Evolutionary conservation across 2,888 invertebrate species (phyloP), one percentile per base, ranked within the genome.

Genomic region (Gnatocerus cornutus): DNA sequence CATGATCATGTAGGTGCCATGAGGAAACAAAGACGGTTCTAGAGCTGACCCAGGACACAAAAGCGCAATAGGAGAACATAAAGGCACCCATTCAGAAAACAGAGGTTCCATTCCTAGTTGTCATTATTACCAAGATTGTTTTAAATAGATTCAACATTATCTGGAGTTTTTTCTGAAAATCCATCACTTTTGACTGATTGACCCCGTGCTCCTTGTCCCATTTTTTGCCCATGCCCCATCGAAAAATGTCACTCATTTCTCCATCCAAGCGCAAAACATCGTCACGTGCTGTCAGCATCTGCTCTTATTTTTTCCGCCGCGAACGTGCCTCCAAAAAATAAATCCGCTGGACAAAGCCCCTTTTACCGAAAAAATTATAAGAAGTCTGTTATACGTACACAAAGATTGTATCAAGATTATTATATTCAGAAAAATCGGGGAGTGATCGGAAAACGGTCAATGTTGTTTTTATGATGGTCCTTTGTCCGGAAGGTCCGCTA

Each of bases 391-490:
- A 21, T 21, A 21, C 21, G 21, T 21, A 74, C 70, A 77, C 75
- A 78, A 78, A 79, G 80, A 79, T 78, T 76, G 79, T 29, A 50
- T 48, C 53, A 75, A 77, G 80, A 81, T 82, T 80, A 80, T 80
- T 80, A 79, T 81, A 80, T 81, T 81, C 78, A 77, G 78, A 73
- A 79, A 76, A 76, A 78, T 75, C 74, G 76, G 80, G 79, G 79
- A 79, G 81, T 80, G 81, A 82, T 81, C 78, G 80, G 74, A 78
- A 78, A 82, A 81, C 81, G 81, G 78, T 78, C 79, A 79, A 74
- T 76, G 77, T 74, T 73, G 77, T 80, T 80, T 80, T 78, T 78
- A 77, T 78, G 72, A 72, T 73, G 71, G 58, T 37, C 73, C 75
- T 78, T 78, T 78, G 75, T 76, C 68, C 69, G 63, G 71, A 73